A percentile compares a stretch with the other conserved stretches of the same genome.
Conservation (phyloP, 2,888 invertebrate genomes). For the Andrena trimmerana region DNA sequence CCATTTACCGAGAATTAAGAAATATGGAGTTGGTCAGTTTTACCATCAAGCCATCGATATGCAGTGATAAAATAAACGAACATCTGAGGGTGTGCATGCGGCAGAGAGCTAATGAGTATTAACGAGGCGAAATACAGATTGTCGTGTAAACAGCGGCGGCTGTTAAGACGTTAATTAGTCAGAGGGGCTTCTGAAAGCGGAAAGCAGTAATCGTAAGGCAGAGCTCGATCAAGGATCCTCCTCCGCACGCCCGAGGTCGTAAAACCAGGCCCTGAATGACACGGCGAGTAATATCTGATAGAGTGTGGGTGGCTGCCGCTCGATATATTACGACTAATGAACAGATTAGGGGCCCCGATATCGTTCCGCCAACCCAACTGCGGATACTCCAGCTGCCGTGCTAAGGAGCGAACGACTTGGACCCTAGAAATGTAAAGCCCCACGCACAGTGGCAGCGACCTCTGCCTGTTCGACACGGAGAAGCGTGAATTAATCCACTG, state of each 20-base stretch:
- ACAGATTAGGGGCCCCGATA: slow-evolving; percentile 79
- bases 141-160: slow-evolving; percentile 12
- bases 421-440: background rate
- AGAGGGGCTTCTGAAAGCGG: background rate
- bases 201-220: slow-evolving; percentile 23
- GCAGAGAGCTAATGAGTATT: background rate
- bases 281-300: slow-evolving; percentile 68
- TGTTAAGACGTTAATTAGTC: slow-evolving; percentile 35
- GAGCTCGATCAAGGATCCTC: background rate
- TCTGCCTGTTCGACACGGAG: too few species aligned
- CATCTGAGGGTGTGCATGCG: too few species aligned
- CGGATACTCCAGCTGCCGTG: slow-evolving; percentile 27
- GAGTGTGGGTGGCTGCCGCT: slow-evolving; percentile 76
- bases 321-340: slow-evolving; percentile 82
- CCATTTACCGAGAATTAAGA: too few species aligned
- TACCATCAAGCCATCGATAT: too few species aligned
- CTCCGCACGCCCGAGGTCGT: slow-evolving; percentile 53
- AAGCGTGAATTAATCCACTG: background rate
- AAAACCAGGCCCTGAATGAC: slow-evolving; percentile 72
- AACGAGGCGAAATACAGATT: slow-evolving; percentile 25
- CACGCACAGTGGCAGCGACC: too few species aligned
- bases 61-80: too few species aligned
- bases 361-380: slow-evolving; percentile 30
- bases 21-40: too few species aligned
- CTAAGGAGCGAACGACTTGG: background rate